phyloP scores from a whole-genome alignment of 2,797 vertebrate genomes.

The Enteromius mattozi region DNA sequence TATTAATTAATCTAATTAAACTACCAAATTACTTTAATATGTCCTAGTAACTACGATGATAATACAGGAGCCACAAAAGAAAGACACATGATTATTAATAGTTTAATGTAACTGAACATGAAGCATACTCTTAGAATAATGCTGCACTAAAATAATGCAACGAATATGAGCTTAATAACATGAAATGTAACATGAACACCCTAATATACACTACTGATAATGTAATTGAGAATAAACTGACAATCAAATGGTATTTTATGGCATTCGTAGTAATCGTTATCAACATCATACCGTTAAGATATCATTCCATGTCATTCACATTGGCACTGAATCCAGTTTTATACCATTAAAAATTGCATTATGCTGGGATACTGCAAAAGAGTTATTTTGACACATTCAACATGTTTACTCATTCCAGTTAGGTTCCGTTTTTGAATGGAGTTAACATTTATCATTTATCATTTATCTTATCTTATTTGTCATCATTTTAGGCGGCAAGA shows the following conservation, averaged over 20 bases:
- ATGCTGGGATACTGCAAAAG: background rate
- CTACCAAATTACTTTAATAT: background rate
- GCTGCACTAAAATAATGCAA: background rate
- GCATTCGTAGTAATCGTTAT: background rate
- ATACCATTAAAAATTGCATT: background rate
- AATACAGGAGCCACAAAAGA: background rate
- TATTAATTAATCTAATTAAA: background rate
- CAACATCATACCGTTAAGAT: background rate
- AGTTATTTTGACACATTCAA: background rate
- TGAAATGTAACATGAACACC: background rate
- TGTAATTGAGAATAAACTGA: background rate
- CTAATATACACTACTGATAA: background rate
- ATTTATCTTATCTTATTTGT: background rate
- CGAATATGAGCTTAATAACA: background rate
- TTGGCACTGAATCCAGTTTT: background rate
- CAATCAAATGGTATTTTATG: background rate
- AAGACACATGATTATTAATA: background rate
- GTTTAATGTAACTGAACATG: background rate
- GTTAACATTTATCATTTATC: background rate
- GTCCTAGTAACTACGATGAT: background rate
- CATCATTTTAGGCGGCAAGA: background rate
- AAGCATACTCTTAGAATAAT: background rate
- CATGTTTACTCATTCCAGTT: conserved; percentile 3
- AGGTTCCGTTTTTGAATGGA: background rate
- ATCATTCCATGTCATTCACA: background rate